These are phyloP conservation scores for Etheostoma nigrum DNA, from an alignment of 2,797 vertebrate genomes.

Conservation along the genomic window DNA sequence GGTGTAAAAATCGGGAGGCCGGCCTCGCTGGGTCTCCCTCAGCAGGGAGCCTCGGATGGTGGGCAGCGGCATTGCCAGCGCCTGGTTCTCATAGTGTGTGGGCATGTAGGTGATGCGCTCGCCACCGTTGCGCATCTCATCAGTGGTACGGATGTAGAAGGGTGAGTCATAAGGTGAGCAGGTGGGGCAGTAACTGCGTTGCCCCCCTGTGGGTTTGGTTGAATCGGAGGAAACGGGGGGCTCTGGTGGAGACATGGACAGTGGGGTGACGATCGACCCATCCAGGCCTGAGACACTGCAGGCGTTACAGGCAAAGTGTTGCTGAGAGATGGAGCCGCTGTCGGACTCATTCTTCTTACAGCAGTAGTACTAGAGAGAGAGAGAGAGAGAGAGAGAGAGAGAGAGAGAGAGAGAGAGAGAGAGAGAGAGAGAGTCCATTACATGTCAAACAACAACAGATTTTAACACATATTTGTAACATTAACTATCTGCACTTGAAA, in stretches of 20 bases:
- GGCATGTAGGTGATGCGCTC: slow-evolving; percentile 90
- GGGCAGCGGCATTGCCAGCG: slow-evolving; percentile 87
- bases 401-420: no score
- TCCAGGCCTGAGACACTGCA: slow-evolving; percentile 89
- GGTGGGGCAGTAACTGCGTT: slow-evolving; percentile 86
- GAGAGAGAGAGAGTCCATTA: neutral
- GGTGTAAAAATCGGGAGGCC: slow-evolving; percentile 86
- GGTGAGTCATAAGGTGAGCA: slow-evolving; percentile 92
- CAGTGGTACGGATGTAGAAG: slow-evolving; percentile 91
- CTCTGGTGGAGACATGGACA: slow-evolving; percentile 80
- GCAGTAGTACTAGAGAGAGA: slow-evolving; percentile 93
- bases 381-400: neutral
- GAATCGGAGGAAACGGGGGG: slow-evolving; percentile 75
- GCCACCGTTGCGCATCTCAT: slow-evolving; percentile 92
- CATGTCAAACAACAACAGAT: neutral
- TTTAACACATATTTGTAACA: neutral
- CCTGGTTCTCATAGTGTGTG: slow-evolving; percentile 90
- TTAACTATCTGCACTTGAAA: neutral
- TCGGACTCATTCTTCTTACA: slow-evolving; percentile 94
- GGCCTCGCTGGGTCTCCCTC: slow-evolving; percentile 82
- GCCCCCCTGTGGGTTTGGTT: slow-evolving; percentile 76
- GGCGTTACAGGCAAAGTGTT: slow-evolving; percentile 90
- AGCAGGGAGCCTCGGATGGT: slow-evolving; percentile 86
- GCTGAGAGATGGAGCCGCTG: slow-evolving; percentile 84
- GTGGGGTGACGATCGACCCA: slow-evolving; percentile 76